Conservation (phyloP, 2,888 invertebrate genomes). For the Torymus texanus region DNA sequence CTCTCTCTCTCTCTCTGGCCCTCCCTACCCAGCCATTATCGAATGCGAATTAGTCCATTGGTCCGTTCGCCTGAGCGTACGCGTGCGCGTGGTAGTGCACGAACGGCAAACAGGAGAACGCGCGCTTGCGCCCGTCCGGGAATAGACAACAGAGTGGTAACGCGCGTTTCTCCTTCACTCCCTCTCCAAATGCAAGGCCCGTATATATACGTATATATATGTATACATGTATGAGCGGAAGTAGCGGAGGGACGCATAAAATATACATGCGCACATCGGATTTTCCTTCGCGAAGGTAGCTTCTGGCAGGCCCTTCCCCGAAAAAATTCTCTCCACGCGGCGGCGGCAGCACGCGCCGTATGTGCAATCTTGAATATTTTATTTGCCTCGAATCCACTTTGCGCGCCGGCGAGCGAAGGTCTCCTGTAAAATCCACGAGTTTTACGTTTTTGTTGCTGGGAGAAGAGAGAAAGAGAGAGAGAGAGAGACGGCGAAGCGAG, state of each 20-base stretch:
- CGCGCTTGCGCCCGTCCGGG: not conserved
- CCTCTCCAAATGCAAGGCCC: slow-evolving; percentile 28
- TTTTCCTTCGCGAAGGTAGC: slow-evolving; percentile 16
- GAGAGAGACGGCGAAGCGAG: no score
- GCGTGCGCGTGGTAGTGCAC: slow-evolving; percentile 10
- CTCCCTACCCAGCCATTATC: slow-evolving; percentile 13
- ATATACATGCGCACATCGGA: slow-evolving; percentile 48
- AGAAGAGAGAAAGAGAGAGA: no score
- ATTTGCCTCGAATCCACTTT: slow-evolving; percentile 46
- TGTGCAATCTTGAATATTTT: slow-evolving; percentile 52
- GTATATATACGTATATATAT: no score
- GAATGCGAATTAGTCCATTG: slow-evolving; percentile 45
- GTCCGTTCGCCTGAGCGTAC: not conserved
- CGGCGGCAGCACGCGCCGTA: not conserved
- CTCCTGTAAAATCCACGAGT: slow-evolving; percentile 43
- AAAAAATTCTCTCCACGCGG: slow-evolving; percentile 32
- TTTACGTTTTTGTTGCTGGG: slow-evolving; percentile 8
- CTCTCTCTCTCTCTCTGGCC: no score
- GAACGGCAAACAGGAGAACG: slow-evolving; percentile 44
- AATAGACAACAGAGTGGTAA: slow-evolving; percentile 40
- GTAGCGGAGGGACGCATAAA: slow-evolving; percentile 34
- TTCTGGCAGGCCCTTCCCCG: not conserved
- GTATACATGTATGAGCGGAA: not conserved
- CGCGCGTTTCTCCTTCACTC: not conserved
- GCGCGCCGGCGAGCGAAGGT: not conserved